phyloP scores from a whole-genome alignment of 2,888 invertebrate species.

The Bombylius discolor region DNA sequence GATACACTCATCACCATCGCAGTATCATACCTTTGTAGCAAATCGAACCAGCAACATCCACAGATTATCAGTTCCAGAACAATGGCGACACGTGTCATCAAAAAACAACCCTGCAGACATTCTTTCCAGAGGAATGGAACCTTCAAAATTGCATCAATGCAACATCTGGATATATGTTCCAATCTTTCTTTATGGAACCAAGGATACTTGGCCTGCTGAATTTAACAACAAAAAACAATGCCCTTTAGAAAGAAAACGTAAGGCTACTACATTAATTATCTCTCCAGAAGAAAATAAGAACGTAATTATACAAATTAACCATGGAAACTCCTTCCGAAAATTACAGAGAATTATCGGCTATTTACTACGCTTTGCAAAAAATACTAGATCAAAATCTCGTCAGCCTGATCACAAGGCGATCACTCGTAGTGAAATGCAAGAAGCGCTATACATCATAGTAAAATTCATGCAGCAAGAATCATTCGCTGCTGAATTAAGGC shows the following conservation, averaged over 20 bases:
- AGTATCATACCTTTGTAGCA: constrained; percentile 16
- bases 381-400: too few relatives aligned
- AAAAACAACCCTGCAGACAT: neutral
- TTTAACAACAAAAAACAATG: too few relatives aligned
- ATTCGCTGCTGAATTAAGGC: neutral
- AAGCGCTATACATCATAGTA: too few relatives aligned
- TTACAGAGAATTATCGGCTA: too few relatives aligned
- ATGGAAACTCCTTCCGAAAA: too few relatives aligned
- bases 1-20: constrained; percentile 9
- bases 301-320: too few relatives aligned
- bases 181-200: neutral
- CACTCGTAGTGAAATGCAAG: too few relatives aligned
- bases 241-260: too few relatives aligned
- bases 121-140: neutral
- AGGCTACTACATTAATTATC: too few relatives aligned
- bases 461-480: neutral
- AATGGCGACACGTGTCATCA: neutral
- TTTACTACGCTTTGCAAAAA: too few relatives aligned
- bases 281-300: too few relatives aligned
- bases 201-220: neutral
- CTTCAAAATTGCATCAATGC: neutral
- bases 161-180: neutral
- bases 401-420: too few relatives aligned
- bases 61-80: neutral
- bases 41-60: constrained; percentile 23